Evolutionary conservation across 2,888 invertebrate species (phyloP).

Genomic region (Bombylius major): DNA sequence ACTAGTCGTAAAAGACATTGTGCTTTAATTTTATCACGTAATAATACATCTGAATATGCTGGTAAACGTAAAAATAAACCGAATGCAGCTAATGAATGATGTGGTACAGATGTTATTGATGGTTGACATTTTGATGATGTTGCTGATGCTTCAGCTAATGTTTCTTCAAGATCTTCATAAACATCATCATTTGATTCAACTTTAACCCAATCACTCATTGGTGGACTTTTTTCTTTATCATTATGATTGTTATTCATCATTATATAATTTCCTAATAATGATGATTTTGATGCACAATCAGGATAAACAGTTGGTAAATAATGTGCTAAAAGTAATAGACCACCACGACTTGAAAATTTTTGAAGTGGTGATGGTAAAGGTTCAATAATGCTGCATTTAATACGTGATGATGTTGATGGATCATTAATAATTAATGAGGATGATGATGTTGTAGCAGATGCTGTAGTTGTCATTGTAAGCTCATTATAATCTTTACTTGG

Average conservation of each 20-base stretch:
- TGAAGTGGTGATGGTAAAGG: constrained; percentile 49
- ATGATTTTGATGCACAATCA: constrained; percentile 51
- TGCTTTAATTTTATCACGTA: constrained; percentile 72
- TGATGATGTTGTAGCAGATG: background rate
- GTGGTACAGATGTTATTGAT: constrained; percentile 53
- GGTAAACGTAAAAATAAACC: constrained; percentile 79
- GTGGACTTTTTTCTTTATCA: constrained; percentile 35
- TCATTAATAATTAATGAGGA: background rate
- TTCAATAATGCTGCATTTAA: constrained; percentile 29
- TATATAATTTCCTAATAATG: constrained; percentile 15
- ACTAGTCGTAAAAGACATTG: constrained; percentile 75
- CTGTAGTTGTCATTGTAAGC: too few relatives aligned
- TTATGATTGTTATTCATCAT: constrained; percentile 20
- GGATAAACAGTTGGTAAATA: constrained; percentile 82
- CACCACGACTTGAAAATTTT: constrained; percentile 78
- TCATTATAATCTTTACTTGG: constrained; percentile 15
- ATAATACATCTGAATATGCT: constrained; percentile 78
- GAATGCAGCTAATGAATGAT: constrained; percentile 84
- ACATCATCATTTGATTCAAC: constrained; percentile 46
- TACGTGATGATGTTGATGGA: background rate
- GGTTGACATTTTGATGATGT: constrained; percentile 25
- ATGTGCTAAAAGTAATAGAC: constrained; percentile 76
- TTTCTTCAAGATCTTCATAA: constrained; percentile 49
- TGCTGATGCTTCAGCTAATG: constrained; percentile 38
- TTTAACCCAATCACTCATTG: constrained; percentile 37